phyloP scores from a whole-genome alignment of 2,888 invertebrate species.

The Melipona beecheii region DNA sequence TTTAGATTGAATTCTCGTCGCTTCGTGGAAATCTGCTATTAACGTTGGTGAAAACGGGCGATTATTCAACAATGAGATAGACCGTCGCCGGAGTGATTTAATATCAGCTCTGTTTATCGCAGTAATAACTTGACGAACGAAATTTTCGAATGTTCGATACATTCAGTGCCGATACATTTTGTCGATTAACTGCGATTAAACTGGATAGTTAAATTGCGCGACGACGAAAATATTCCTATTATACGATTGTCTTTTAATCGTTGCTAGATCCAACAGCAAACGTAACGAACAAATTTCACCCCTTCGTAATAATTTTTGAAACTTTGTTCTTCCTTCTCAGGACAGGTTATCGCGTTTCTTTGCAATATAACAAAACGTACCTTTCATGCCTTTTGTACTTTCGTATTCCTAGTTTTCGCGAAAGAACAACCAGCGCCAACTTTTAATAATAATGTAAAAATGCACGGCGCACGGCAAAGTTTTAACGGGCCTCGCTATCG shows the following conservation, averaged over 20 bases:
- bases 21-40: neutral
- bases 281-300: no score
- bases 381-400: no score
- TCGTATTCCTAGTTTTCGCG: no score
- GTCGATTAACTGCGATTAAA: neutral
- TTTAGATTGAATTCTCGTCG: neutral
- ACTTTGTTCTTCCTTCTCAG: no score
- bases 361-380: no score
- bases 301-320: no score
- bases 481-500: constrained; percentile 27
- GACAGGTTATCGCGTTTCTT: no score
- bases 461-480: constrained; percentile 28
- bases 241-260: no score
- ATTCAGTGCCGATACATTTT: neutral
- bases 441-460: constrained; percentile 2
- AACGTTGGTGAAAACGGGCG: neutral
- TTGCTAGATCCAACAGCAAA: no score
- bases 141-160: neutral
- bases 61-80: neutral
- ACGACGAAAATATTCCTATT: neutral
- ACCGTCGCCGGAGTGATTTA: neutral
- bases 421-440: no score
- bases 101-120: neutral
- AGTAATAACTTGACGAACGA: neutral
- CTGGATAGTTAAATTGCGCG: neutral